Evolutionary conservation across 53 echinoderm and acorn worm species (phyloP), one percentile per base, ranked within the genome.

Genomic region (Echinarachnius parma): DNA sequence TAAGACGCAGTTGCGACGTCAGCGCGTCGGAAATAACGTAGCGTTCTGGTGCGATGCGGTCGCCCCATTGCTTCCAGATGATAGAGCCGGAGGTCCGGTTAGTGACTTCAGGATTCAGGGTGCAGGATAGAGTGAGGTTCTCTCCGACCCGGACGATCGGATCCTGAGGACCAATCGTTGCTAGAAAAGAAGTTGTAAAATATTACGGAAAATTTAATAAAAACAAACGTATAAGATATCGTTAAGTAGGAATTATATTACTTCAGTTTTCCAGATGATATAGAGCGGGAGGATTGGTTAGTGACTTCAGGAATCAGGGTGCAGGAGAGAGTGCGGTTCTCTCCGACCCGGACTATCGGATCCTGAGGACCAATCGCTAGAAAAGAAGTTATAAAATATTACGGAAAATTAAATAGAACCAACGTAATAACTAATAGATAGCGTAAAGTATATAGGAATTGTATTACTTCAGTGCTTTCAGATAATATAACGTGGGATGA

Each of bases 1-100:
- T 52, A 19, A 69, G 37, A 33, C 34, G 70, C 4, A 69, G 52
- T 21, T 52, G 70, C 24, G 70, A 69, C 52, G 53, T 69, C 4
- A 22, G 33, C 5, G 19, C 70, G 15, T 53, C 34, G 13, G 53
- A 53, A 23, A 53, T 53, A 53, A 22, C 53, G 36, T 69, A 69
- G 0, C 25, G 52, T 10, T 34, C 22, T 13, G 54, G 3, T 14
- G 70, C 14, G 53, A 69, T 69, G 10, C 2, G 53, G 26, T 21
- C 35, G 24, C 53, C 50, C 31, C 35, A 5, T 34, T 69, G 50
- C 3, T 13, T 53, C 70, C 70, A 69, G 11, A 34, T 11, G 21
- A 69, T 53, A 3, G 53, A 31, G 4, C 23, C 21, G 19, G 70
- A 50, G 3, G 70, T 34, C 11, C 5, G 21, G 24, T 69, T 69